A percentile compares a stretch with the other conserved stretches of the same genome.
phyloP scores from a whole-genome alignment of 1,140 invertebrate species.

The Telenomus remus region DNA sequence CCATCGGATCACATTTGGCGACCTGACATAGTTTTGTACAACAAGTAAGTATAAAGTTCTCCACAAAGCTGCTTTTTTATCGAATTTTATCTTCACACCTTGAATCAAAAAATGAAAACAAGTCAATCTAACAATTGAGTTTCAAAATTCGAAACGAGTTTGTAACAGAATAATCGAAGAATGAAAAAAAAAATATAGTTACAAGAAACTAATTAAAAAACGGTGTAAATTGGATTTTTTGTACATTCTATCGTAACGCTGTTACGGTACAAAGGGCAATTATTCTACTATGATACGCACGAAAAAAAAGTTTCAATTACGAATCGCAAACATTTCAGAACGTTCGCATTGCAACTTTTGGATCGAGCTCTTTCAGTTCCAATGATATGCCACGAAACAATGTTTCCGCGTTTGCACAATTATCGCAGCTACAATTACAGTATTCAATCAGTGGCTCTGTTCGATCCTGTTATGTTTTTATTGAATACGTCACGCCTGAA shows the following conservation, averaged over 20 bases:
- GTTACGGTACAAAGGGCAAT: not conserved
- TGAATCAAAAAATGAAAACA: too few species aligned
- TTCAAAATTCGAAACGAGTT: too few species aligned
- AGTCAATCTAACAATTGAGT: too few species aligned
- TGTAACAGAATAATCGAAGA: too few species aligned
- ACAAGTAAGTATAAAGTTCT: constrained; percentile 85
- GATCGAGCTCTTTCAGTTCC: constrained; percentile 25
- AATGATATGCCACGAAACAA: constrained; percentile 38
- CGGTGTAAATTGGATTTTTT: too few species aligned
- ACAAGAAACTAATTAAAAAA: too few species aligned
- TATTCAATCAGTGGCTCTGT: constrained; percentile 3
- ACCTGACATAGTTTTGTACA: constrained; percentile 96
- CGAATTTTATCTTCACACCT: too few species aligned
- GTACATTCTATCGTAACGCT: too few species aligned
- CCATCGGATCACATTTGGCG: constrained; percentile 97
- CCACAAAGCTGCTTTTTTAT: too few species aligned
- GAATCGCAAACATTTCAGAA: constrained; percentile 17
- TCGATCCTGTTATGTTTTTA: constrained; percentile 41
- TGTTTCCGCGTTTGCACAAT: constrained; percentile 25
- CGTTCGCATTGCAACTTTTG: not conserved
- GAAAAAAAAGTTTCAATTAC: constrained; percentile 15
- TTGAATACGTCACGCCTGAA: constrained; percentile 36
- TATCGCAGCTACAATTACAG: constrained; percentile 38
- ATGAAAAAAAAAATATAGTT: too few species aligned
- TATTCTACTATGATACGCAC: not conserved